phyloP scores from a whole-genome alignment of 2,113 vertebrate species.

The Tinamus guttatus region DNA sequence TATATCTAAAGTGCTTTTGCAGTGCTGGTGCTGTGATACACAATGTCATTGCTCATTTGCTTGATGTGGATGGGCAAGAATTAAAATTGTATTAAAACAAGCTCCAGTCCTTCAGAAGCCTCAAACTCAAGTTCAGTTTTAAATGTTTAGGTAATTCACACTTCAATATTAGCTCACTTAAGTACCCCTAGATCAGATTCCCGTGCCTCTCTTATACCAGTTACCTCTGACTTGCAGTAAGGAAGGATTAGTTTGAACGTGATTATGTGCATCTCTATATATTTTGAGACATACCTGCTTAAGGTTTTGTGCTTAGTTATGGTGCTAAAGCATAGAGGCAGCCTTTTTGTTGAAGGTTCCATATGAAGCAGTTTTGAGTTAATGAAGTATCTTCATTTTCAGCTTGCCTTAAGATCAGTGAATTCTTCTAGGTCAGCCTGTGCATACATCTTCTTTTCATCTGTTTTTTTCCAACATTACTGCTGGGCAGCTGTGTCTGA shows the following conservation, averaged over 20 bases:
- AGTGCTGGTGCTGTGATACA: background rate
- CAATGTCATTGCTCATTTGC: background rate
- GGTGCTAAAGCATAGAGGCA: background rate
- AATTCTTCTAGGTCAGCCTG: slow-evolving; percentile 91
- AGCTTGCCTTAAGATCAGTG: slow-evolving; percentile 91
- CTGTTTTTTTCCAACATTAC: slow-evolving; percentile 91
- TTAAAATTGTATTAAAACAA: background rate
- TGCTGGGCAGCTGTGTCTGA: slow-evolving; percentile 58
- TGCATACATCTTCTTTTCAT: slow-evolving; percentile 87
- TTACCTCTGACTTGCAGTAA: background rate
- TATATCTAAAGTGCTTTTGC: background rate
- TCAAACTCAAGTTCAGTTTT: background rate
- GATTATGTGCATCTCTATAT: background rate
- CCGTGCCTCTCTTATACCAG: background rate
- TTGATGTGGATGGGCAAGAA: background rate
- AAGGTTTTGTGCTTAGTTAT: background rate
- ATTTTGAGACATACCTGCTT: background rate
- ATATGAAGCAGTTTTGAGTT: background rate
- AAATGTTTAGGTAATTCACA: background rate
- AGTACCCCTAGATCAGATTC: background rate
- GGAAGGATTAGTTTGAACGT: background rate
- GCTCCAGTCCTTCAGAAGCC: background rate
- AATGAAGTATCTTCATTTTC: background rate
- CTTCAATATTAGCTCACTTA: background rate
- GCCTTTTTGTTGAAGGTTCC: background rate